phyloP scores from a whole-genome alignment of 1,140 invertebrate genomes.

The Dendroctonus ponderosae region DNA sequence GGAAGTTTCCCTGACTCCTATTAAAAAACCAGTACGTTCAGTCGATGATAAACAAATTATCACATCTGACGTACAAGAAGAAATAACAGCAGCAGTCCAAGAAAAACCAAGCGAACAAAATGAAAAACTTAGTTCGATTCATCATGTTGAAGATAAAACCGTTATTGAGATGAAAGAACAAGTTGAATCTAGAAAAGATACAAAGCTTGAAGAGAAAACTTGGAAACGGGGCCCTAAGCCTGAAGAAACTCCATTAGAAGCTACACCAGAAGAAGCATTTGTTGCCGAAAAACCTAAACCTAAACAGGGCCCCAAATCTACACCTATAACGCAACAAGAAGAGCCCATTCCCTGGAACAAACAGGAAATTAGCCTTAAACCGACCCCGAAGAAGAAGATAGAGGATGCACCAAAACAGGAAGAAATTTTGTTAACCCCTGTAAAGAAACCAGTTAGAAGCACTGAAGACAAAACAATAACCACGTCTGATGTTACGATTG shows the following conservation, averaged over 20 bases:
- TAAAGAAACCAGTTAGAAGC: background rate
- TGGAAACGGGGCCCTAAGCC: slow-evolving; percentile 33
- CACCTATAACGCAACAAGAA: slow-evolving; percentile 18
- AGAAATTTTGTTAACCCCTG: slow-evolving; percentile 14
- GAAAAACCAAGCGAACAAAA: slow-evolving; percentile 8
- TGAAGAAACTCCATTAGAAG: background rate
- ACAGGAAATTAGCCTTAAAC: slow-evolving; percentile 52
- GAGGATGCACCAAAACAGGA: slow-evolving; percentile 54
- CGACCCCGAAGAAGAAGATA: slow-evolving; percentile 16
- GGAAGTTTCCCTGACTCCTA: slow-evolving; percentile 9
- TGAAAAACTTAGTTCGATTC: slow-evolving; percentile 15
- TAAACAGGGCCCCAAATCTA: no score
- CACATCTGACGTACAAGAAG: slow-evolving; percentile 44
- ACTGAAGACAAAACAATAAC: no score
- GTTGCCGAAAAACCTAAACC: background rate
- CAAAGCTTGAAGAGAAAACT: slow-evolving; percentile 22
- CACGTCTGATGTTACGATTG: slow-evolving; percentile 21
- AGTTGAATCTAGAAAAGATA: slow-evolving; percentile 6
- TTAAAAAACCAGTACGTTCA: background rate
- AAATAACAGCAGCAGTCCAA: slow-evolving; percentile 50
- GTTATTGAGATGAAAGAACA: slow-evolving; percentile 10
- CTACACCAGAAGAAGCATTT: background rate
- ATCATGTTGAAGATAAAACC: slow-evolving; percentile 17
- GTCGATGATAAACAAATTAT: slow-evolving; percentile 48
- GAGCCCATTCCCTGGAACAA: slow-evolving; percentile 51